Percentiles rank a stretch among this genome's conserved stretches.
Conservation (phyloP, 2,797 vertebrate species). For the Hyperoplus lanceolatus region DNA sequence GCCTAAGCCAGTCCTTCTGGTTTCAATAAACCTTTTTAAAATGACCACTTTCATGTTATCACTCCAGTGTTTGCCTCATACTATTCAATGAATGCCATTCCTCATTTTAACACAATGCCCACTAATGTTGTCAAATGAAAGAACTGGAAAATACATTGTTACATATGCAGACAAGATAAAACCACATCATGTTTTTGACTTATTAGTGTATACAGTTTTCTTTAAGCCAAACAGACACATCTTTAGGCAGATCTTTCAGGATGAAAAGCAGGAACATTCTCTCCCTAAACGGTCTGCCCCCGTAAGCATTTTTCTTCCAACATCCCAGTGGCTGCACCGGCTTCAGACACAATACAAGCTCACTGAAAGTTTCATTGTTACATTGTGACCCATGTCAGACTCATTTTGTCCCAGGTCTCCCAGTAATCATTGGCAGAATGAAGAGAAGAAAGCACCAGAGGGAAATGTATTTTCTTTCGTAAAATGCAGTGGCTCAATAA, state of each 20-base stretch:
- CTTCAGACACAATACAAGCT: conserved; percentile 13
- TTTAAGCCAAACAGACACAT: background rate
- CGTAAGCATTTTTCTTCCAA: background rate
- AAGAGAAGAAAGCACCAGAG: conserved; percentile 11
- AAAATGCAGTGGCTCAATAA: conserved; percentile 8
- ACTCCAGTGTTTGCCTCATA: background rate
- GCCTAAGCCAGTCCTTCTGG: background rate
- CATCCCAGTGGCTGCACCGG: background rate
- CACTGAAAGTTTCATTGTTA: conserved; percentile 14
- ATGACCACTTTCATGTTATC: conserved; percentile 1
- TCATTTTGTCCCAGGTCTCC: conserved; percentile 2
- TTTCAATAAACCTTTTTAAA: conserved; percentile 23
- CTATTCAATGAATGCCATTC: conserved; percentile 15
- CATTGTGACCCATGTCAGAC: conserved; percentile 11
- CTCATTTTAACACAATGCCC: conserved; percentile 5
- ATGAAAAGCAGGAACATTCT: background rate
- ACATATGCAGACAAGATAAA: too few relatives aligned
- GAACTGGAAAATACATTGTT: too few relatives aligned
- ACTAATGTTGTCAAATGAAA: too few relatives aligned
- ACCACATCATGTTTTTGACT: background rate
- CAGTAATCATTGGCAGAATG: background rate
- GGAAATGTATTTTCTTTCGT: conserved; percentile 15
- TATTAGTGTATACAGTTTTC: background rate
- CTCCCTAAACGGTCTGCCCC: background rate
- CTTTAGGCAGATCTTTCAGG: background rate